Evolutionary conservation across 2,113 vertebrate genomes (phyloP), one percentile per base, ranked within the genome.

Genomic region (Planiliza haematocheilus): DNA sequence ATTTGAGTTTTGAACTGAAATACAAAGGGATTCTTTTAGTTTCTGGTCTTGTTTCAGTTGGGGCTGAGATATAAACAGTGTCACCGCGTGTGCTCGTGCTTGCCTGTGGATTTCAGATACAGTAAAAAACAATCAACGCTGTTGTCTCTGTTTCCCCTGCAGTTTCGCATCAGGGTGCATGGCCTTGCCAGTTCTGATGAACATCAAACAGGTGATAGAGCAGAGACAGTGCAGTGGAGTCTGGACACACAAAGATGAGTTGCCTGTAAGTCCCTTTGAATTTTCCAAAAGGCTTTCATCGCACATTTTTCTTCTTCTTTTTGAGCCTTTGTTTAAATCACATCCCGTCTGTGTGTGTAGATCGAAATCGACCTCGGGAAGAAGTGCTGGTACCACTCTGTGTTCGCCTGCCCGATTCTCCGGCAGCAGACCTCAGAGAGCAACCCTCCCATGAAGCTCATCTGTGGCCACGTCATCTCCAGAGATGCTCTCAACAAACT

Each of bases 321-420:
- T 5, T 48, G 45, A 24, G 4, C 48, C 0, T 8, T 56, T 11
- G 12, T 1, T 14, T 57, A 11, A 80, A 37, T 75, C 6, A 7
- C 14, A 12, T 42, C 48, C 1, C 17, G 8, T 79, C 13, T 82
- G 10, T 57, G 34, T 13, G 4, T 66, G 17, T 57, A 96, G 96
- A 96, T 96, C 79, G 96, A 97, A 90, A 96, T 96, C 1, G 96
- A 97, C 83, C 91, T 97, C 0, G 96, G 95, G 38, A 97, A 96
- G 92, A 97, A 97, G 87, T 97, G 96, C 90, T 97, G 96, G 95
- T 97, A 96, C 86, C 96, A 97, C 85, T 96, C 95, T 0, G 95
- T 97, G 85, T 97, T 97, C 6, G 95, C 96, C 14, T 97, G 96
- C 85, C 96, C 96, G 36, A 96, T 97, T 85, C 93, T 97, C 36